Conservation (phyloP, 1,140 invertebrate genomes). For the Microplitis mediator region DNA sequence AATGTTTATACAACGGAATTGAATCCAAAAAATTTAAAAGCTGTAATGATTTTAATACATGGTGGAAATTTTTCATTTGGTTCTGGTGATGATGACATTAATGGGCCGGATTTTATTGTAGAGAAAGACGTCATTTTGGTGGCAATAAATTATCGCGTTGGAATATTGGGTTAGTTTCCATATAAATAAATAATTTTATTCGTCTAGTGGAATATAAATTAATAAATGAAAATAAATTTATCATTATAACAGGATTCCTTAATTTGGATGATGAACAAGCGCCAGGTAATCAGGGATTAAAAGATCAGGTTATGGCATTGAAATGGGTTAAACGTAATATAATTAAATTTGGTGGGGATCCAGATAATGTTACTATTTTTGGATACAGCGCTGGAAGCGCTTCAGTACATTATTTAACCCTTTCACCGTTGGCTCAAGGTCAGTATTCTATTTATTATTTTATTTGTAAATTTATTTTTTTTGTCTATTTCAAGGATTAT, state of each 20-base stretch:
- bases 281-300: constrained; percentile 62
- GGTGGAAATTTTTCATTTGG: constrained; percentile 67
- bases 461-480: no score
- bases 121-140: constrained; percentile 66
- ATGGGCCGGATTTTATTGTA: constrained; percentile 61
- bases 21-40: constrained; percentile 23
- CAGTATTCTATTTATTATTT: background rate
- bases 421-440: constrained; percentile 43
- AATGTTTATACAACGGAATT: constrained; percentile 76
- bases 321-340: constrained; percentile 70
- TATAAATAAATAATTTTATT: background rate
- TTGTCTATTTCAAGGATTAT: constrained; percentile 54
- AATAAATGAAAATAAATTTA: background rate
- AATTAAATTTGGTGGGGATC: constrained; percentile 68
- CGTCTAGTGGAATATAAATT: background rate
- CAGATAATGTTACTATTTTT: constrained; percentile 69
- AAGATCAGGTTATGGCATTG: constrained; percentile 67
- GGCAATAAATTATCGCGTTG: constrained; percentile 66
- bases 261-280: constrained; percentile 38
- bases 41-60: constrained; percentile 66
- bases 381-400: constrained; percentile 67
- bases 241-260: constrained; percentile 40
- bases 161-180: constrained; percentile 56
- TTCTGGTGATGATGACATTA: constrained; percentile 48
- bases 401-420: constrained; percentile 48